A percentile compares a stretch with the other conserved stretches of the same genome.
Conservation (phyloP, 2,797 vertebrate genomes). For the Gymnoscopelus microlampas region DNA sequence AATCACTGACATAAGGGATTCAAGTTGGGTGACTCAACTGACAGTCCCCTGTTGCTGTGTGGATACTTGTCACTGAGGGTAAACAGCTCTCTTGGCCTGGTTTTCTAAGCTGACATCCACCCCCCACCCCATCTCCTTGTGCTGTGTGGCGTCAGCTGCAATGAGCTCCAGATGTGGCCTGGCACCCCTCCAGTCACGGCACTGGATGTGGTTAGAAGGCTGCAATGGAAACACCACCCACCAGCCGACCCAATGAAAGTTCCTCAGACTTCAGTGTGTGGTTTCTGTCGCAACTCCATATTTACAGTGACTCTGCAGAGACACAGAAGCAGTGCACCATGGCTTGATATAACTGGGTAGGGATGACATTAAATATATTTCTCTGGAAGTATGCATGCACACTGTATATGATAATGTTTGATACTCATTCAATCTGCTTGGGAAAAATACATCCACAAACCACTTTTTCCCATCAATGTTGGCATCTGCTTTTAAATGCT, state of each 20-base stretch:
- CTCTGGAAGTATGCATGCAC: slow-evolving; percentile 37
- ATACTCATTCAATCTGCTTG: slow-evolving; percentile 58
- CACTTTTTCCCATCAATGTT: too few species aligned
- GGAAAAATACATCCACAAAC: slow-evolving; percentile 27
- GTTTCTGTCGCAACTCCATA: slow-evolving; percentile 41
- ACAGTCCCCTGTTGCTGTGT: slow-evolving; percentile 48
- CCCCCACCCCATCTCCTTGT: slow-evolving; percentile 70
- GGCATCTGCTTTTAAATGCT: too few species aligned
- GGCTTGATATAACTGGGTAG: neutral
- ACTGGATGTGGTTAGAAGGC: slow-evolving; percentile 83
- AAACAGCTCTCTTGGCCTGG: slow-evolving; percentile 68
- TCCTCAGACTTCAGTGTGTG: slow-evolving; percentile 62
- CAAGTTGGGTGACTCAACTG: slow-evolving; percentile 37
- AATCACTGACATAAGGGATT: slow-evolving; percentile 46
- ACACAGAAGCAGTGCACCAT: slow-evolving; percentile 23
- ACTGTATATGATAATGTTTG: slow-evolving; percentile 23
- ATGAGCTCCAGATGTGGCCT: slow-evolving; percentile 86
- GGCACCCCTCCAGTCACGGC: slow-evolving; percentile 76
- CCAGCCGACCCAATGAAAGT: slow-evolving; percentile 80
- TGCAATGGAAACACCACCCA: slow-evolving; percentile 80
- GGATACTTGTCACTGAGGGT: slow-evolving; percentile 66
- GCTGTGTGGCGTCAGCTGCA: slow-evolving; percentile 84
- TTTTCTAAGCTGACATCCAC: slow-evolving; percentile 50
- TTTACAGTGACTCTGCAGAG: slow-evolving; percentile 21
- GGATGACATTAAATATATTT: slow-evolving; percentile 28